Evolutionary conservation across 2,797 vertebrate genomes (phyloP).

Genomic region (Tauraco hartlaubi): DNA sequence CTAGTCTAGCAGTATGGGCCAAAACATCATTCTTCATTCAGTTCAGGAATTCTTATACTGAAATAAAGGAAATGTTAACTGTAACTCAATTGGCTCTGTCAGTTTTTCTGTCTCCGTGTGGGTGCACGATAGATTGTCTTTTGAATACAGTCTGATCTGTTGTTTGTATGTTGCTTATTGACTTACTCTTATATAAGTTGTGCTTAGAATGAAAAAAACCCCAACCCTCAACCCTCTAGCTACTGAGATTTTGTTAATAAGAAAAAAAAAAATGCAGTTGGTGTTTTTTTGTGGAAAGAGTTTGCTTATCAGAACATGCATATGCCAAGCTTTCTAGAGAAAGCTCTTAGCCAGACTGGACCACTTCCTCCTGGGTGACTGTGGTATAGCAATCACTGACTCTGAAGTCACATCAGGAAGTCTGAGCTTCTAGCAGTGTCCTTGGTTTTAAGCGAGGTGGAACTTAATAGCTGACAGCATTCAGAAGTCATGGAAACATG

Average conservation of each 20-base stretch:
- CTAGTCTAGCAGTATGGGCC: constrained; percentile 64
- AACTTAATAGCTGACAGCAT: background rate
- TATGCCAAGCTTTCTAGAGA: background rate
- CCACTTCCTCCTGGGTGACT: background rate
- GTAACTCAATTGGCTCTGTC: constrained; percentile 74
- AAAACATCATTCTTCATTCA: constrained; percentile 67
- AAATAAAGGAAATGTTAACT: constrained; percentile 77
- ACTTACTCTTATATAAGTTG: background rate
- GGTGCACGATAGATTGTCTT: constrained; percentile 55
- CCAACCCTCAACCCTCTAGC: background rate
- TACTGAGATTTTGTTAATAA: background rate
- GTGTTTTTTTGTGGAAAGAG: background rate
- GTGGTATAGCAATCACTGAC: background rate
- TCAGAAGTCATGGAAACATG: constrained; percentile 1
- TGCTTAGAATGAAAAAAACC: background rate
- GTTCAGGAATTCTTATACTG: constrained; percentile 71
- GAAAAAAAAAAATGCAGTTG: background rate
- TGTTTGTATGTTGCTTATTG: constrained; percentile 6
- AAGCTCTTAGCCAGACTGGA: background rate
- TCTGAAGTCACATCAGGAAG: background rate
- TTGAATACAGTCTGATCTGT: constrained; percentile 33
- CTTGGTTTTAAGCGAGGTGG: background rate
- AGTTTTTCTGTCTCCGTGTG: constrained; percentile 75
- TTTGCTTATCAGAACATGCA: background rate
- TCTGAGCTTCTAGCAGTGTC: background rate